phyloP scores from a whole-genome alignment of 2,113 vertebrate genomes.

The Mastomys coucha region DNA sequence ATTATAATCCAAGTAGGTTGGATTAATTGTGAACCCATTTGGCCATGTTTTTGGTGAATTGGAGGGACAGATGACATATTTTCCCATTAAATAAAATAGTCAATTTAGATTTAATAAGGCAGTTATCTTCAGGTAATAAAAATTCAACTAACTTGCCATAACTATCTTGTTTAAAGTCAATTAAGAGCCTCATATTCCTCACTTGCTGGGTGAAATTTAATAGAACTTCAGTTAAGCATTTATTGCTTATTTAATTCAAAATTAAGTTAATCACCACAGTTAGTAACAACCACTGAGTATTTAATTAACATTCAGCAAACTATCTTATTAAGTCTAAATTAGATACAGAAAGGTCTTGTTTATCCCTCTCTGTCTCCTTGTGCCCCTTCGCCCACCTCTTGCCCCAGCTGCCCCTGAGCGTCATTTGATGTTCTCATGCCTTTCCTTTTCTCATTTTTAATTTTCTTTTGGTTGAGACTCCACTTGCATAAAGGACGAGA shows the following conservation, averaged over 20 bases:
- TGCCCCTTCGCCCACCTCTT: neutral
- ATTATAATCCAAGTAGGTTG: neutral
- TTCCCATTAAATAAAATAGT: constrained; percentile 81
- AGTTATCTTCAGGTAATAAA: constrained; percentile 87
- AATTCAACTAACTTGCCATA: constrained; percentile 85
- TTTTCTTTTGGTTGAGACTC: neutral
- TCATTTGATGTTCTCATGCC: neutral
- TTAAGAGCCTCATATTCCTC: constrained; percentile 85
- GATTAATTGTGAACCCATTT: constrained; percentile 37
- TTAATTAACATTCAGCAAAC: constrained; percentile 88
- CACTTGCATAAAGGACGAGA: neutral
- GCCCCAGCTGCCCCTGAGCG: neutral
- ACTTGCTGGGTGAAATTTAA: constrained; percentile 87
- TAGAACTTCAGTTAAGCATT: constrained; percentile 88
- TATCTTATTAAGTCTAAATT: constrained; percentile 85
- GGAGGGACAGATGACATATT: constrained; percentile 67
- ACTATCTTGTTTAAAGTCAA: constrained; percentile 86
- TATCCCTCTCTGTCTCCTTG: constrained; percentile 75
- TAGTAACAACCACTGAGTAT: constrained; percentile 87
- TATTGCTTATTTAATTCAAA: constrained; percentile 90
- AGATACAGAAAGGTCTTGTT: constrained; percentile 81
- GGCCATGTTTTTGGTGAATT: constrained; percentile 53
- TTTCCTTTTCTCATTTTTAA: constrained; percentile 17
- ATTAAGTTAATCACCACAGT: constrained; percentile 88
- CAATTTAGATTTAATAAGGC: constrained; percentile 86